Base-by-base conservation (phyloP, 2,888 invertebrate species). In the Caenorhabditis drosophilae region DNA sequence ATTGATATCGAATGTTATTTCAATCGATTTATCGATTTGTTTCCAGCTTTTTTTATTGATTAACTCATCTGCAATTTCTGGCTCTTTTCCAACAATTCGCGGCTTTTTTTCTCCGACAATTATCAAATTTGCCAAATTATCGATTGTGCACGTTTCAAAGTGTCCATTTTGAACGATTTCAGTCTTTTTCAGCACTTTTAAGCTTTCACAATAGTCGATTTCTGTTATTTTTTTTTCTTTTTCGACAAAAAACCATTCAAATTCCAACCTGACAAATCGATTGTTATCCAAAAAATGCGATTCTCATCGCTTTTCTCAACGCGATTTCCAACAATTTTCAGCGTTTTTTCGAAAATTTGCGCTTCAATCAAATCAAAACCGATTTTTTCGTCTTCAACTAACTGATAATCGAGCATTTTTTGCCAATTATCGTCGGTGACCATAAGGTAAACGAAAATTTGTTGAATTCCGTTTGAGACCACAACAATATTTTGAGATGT, bases 351-450 rank as follows among this genome's bases (percentile, higher is more conserved):
- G 6, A 59, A 2, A 15, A 44, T 15, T 48, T 49, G 22, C 2
- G 59, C 59, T n/a, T 66, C 66, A 4, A 59, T 46, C 18, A 66
- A 41, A 9, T 22, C 35, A 2, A 56, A 15, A 11, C 57, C 53
- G 0, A 6, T 0, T n/a, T n/a, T n/a, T n/a, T n/a, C n/a, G 4
- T 35, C 23, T 12, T 44, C 38, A 2, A 20, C 3, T 25, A 55
- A 6, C n/a, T 59, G 31, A 4, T 42, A 20, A 0, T 42, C 23
- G 23, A 66, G 26, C 54, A 66, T 59, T 26, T 55, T 22, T 4
- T 49, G 22, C 55, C 42, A 50, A 26, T 44, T 25, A 0, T 23
- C 4, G 1, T 11, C 22, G 1, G 25, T 18, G 1, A 51, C 23
- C 2, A 27, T 23, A 2, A 56, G 27, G 35, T 45, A 59, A 9